Conservation (phyloP, 2,797 vertebrate species). For the Pseudotriccus pelzelni region DNA sequence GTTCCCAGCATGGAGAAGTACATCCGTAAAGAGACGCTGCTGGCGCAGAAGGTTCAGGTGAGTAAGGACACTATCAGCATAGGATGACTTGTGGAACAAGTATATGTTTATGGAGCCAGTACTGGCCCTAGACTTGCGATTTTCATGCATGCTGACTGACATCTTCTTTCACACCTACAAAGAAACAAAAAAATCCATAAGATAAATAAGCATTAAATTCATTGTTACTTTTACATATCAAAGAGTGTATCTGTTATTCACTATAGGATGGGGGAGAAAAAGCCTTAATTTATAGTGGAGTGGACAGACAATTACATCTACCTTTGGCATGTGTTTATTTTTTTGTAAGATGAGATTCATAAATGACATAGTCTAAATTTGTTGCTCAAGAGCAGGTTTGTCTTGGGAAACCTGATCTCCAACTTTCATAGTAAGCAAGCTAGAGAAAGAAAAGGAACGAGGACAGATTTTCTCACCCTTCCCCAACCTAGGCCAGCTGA, state of each 20-base stretch:
- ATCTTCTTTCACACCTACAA: conserved; percentile 94
- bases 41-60: conserved; percentile 94
- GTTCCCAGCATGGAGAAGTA: conserved; percentile 92
- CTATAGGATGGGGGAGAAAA: not conserved
- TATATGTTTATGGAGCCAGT: conserved; percentile 98
- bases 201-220: not conserved
- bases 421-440: conserved; percentile 54
- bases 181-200: conserved; percentile 31
- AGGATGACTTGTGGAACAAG: conserved; percentile 97
- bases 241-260: not conserved
- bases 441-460: conserved; percentile 40
- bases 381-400: conserved; percentile 71
- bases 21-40: conserved; percentile 95
- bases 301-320: conserved; percentile 4
- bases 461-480: conserved; percentile 64
- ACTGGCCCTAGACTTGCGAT: conserved; percentile 95
- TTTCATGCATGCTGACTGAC: conserved; percentile 98
- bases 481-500: conserved; percentile 63
- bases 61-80: conserved; percentile 96
- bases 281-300: not conserved
- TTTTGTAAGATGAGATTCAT: conserved; percentile 33
- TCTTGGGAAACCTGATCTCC: conserved; percentile 78
- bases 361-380: conserved; percentile 42
- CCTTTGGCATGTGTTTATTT: not conserved
- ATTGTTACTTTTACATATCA: not conserved